Conservation (phyloP, 2,113 vertebrate genomes). For the Lipotes vexillifer region DNA sequence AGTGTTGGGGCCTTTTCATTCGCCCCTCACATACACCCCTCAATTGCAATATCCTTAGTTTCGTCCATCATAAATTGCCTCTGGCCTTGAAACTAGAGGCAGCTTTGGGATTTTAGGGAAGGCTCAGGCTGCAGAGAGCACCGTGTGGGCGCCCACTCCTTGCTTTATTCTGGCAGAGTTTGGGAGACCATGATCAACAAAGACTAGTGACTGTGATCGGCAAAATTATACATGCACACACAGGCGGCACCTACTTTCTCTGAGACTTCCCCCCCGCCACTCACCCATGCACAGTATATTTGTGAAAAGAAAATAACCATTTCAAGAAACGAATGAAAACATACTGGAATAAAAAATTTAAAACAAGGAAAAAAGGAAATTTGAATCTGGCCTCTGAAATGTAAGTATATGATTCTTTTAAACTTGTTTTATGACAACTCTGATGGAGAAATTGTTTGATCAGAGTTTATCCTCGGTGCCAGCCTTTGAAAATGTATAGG, state of each 20-base stretch:
- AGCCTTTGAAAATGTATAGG: not conserved
- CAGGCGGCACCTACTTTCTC: not conserved
- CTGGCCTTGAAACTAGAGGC: not conserved
- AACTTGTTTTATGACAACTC: not conserved
- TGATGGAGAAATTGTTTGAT: not conserved
- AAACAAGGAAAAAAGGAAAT: not conserved
- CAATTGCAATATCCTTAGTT: conserved; percentile 10
- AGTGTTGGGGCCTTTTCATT: not conserved
- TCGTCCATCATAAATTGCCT: not conserved
- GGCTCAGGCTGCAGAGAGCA: not conserved
- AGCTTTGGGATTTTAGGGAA: not conserved
- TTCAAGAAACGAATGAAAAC: conserved; percentile 33
- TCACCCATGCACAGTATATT: not conserved
- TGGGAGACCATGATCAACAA: not conserved
- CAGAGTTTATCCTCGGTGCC: not conserved
- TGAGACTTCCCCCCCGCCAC: not conserved
- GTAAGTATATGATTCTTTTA: conserved; percentile 10
- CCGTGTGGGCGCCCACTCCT: not conserved
- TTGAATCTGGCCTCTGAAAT: not conserved
- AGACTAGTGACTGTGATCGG: not conserved
- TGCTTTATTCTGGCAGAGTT: not conserved
- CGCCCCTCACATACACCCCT: not conserved
- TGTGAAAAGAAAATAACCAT: not conserved
- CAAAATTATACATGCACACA: not conserved
- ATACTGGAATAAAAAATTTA: not conserved